Evolutionary conservation across 2,888 invertebrate species (phyloP), one percentile per base, ranked within the genome.

Genomic region (Allygus modestus): DNA sequence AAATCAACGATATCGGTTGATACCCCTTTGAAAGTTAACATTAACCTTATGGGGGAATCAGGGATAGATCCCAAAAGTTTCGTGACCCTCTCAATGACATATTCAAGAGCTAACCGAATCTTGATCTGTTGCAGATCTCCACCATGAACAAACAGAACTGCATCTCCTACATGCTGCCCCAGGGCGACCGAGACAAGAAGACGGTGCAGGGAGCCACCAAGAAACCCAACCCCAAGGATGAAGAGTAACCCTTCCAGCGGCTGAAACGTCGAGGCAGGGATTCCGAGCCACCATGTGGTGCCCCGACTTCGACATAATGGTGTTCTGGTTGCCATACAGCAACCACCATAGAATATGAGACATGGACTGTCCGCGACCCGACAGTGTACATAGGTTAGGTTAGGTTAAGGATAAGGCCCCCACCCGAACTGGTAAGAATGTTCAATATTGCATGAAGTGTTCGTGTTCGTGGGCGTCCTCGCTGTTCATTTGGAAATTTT

Each of bases 101-200:
- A n/a, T 37, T 37, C 46, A 46, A 46, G n/a, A n/a, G n/a, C 46
- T 46, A 46, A 15, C 46, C 46, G 17, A 1, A 46, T 54, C 11
- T 5, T 23, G 20, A 54, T 9, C 54, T 69, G 69, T 69, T 69
- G 17, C 69, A 69, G 69, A 69, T 69, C 69, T 17, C 17, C 1
- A 82, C 41, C 9, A 82, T 82, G 82, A 82, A 82, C 69, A 82
- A 82, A 65, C 69, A 65, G n/a, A 82, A 82, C 28, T 82, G 82
- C 43, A 82, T 82, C 28, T 82, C 82, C 20, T 82, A 82, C 82
- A 82, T 82, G 82, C 46, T 82, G 41, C 82, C 82, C n/a, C 65
- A 65, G 41, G 46, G 69, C 23, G 69, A 82, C 69, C 20, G 69
- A 9, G 69, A 65, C 37, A 82, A 82, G 69, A 82, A 65, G 28